A percentile compares a stretch with the other conserved stretches of the same genome.
Conservation (phyloP, 1,140 invertebrate genomes). For the Dreissena rostriformis region DNA sequence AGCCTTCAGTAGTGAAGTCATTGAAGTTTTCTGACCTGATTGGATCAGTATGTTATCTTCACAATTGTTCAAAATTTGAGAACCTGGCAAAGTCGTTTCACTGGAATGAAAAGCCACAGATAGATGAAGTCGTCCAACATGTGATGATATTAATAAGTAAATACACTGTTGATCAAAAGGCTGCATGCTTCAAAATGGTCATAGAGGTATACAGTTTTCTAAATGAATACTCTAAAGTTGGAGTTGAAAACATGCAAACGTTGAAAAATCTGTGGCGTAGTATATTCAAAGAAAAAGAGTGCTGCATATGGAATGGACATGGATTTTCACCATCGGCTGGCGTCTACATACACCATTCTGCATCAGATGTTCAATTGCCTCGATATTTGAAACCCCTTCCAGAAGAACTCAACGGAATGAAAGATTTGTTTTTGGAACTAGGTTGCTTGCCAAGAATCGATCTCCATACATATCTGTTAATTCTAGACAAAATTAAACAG, state of each 20-base stretch:
- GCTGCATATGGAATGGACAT: conserved; percentile 38
- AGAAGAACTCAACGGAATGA: background rate
- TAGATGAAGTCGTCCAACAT: conserved; percentile 23
- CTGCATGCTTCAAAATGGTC: conserved; percentile 10
- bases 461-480: conserved; percentile 10
- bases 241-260: background rate
- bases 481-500: conserved; percentile 3
- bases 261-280: background rate
- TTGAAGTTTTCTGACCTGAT: background rate
- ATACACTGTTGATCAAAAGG: background rate
- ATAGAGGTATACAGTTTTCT: conserved; percentile 27
- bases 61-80: conserved; percentile 11
- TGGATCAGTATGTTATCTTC: conserved; percentile 5
- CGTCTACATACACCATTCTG: background rate
- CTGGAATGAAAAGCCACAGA: conserved; percentile 17
- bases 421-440: conserved; percentile 8
- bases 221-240: background rate
- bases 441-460: conserved; percentile 18
- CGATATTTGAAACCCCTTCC: conserved; percentile 33
- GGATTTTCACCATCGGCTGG: conserved; percentile 3
- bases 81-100: background rate
- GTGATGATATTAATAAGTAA: conserved; percentile 10
- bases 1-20: conserved; percentile 13
- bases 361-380: conserved; percentile 18
- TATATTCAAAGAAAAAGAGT: background rate